Percentiles rank a stretch among this genome's conserved stretches.
Evolutionary conservation across 1,140 invertebrate genomes (phyloP).

Genomic region (Galleria mellonella): DNA sequence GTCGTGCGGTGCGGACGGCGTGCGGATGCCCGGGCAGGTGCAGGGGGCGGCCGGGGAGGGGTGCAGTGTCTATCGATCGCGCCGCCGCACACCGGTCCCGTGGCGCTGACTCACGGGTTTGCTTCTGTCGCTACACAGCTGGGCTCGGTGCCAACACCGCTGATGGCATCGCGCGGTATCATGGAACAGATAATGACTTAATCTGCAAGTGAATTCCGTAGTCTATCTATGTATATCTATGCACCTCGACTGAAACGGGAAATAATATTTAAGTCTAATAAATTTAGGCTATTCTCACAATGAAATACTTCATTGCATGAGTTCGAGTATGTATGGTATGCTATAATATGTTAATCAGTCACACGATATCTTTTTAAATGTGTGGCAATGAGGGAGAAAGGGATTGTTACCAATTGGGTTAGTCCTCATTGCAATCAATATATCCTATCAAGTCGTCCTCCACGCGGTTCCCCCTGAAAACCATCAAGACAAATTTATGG

Average conservation of each 20-base stretch:
- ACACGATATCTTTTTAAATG: too few species aligned
- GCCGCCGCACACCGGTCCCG: constrained; percentile 46
- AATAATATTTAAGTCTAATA: too few species aligned
- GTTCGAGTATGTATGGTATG: too few species aligned
- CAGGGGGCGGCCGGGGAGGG: constrained; percentile 27
- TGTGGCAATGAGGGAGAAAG: too few species aligned
- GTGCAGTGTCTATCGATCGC: constrained; percentile 57
- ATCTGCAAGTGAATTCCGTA: constrained; percentile 12
- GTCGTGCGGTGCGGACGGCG: constrained; percentile 21
- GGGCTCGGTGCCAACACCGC: constrained; percentile 50
- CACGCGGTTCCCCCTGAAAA: too few species aligned
- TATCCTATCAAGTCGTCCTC: too few species aligned
- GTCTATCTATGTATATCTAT: constrained; percentile 1
- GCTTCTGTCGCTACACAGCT: constrained; percentile 31
- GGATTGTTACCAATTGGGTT: too few species aligned
- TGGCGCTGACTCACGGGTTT: constrained; percentile 49
- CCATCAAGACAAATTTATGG: too few species aligned
- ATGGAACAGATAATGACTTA: constrained; percentile 36
- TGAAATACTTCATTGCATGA: too few species aligned
- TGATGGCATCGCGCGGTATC: constrained; percentile 37
- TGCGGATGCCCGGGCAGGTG: constrained; percentile 24
- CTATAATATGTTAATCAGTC: too few species aligned
- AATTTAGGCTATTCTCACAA: too few species aligned
- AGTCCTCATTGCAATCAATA: too few species aligned
- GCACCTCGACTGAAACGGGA: constrained; percentile 1